Conservation (phyloP, 2,888 invertebrate genomes). For the Caenorhabditis macrosperma region DNA sequence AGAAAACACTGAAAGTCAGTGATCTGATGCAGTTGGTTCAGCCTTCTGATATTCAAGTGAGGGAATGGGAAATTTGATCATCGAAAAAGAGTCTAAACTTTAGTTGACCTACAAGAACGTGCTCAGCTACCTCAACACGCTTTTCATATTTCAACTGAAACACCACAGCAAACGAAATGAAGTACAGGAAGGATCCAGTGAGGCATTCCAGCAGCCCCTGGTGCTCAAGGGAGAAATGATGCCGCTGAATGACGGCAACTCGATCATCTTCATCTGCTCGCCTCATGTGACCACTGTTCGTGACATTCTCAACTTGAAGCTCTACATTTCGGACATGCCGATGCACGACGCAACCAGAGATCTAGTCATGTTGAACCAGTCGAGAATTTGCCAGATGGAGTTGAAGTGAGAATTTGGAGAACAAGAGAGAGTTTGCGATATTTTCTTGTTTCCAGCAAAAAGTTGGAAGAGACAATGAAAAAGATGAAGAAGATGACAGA, state of each 20-base stretch:
- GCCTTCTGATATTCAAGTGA: slow-evolving; percentile 75
- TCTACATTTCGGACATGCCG: slow-evolving; percentile 78
- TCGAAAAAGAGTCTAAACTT: neutral
- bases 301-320: slow-evolving; percentile 73
- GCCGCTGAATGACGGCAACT: slow-evolving; percentile 72
- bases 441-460: slow-evolving; percentile 62
- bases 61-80: neutral
- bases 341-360: slow-evolving; percentile 78
- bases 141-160: slow-evolving; percentile 77
- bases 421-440: neutral
- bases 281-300: slow-evolving; percentile 77
- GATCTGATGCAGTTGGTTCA: slow-evolving; percentile 76
- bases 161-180: slow-evolving; percentile 69
- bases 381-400: slow-evolving; percentile 77
- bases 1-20: slow-evolving; percentile 73
- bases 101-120: slow-evolving; percentile 77
- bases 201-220: slow-evolving; percentile 67
- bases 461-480: slow-evolving; percentile 74
- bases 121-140: slow-evolving; percentile 73
- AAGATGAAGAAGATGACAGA: slow-evolving; percentile 71
- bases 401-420: slow-evolving; percentile 70
- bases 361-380: slow-evolving; percentile 77
- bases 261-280: slow-evolving; percentile 76
- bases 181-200: slow-evolving; percentile 57
- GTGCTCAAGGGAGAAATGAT: slow-evolving; percentile 72